Percentiles rank a stretch among this genome's conserved stretches.
Conservation (phyloP, 2,888 invertebrate genomes). For the Hemithea aestivaria region DNA sequence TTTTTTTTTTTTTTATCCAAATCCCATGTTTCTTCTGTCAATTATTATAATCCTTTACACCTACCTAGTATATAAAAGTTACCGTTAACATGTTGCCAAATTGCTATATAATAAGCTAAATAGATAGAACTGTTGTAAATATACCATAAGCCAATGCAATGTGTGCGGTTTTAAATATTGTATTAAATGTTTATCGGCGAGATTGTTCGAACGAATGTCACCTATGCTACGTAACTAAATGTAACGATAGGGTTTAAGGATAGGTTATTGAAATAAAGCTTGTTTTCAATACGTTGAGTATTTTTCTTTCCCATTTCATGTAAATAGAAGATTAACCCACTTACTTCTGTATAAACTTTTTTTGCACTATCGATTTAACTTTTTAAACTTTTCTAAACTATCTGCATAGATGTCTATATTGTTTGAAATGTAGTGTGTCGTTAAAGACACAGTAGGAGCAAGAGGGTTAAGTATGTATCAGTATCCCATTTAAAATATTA, state of each 20-base stretch:
- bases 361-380: too few relatives aligned
- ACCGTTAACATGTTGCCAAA: slow-evolving; percentile 73
- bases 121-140: slow-evolving; percentile 71
- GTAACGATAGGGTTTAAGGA: slow-evolving; percentile 48
- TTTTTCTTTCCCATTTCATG: background rate
- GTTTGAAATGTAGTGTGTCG: too few relatives aligned
- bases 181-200: slow-evolving; percentile 50
- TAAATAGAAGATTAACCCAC: too few relatives aligned
- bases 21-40: slow-evolving; percentile 61
- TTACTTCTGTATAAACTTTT: slow-evolving; percentile 3
- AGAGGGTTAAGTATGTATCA: too few relatives aligned
- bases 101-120: slow-evolving; percentile 61
- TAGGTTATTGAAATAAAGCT: slow-evolving; percentile 74
- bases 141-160: slow-evolving; percentile 63
- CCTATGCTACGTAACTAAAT: slow-evolving; percentile 49
- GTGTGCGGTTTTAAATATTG: slow-evolving; percentile 59
- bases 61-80: slow-evolving; percentile 61
- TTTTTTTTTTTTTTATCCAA: slow-evolving; percentile 8
- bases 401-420: too few relatives aligned
- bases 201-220: slow-evolving; percentile 44
- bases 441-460: too few relatives aligned
- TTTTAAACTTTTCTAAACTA: too few relatives aligned
- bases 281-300: slow-evolving; percentile 74
- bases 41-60: slow-evolving; percentile 55
- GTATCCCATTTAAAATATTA: too few relatives aligned